Evolutionary conservation across 2,113 vertebrate genomes (phyloP), one percentile per base, ranked within the genome.

Genomic region (Marmota monax): DNA sequence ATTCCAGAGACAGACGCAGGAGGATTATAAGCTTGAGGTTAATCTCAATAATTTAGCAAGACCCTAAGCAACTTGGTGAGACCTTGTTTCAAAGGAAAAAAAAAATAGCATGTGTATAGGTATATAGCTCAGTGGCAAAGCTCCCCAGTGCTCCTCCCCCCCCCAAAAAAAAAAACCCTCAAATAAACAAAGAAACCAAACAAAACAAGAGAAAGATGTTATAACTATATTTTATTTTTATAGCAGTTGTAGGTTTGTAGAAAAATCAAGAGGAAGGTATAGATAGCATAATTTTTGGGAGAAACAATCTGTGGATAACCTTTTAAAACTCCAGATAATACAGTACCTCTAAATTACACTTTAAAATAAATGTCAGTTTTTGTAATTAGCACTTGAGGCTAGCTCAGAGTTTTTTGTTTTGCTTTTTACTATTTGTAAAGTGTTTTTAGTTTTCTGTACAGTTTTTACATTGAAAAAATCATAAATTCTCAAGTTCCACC

Each of bases 261-360:
- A 9, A 90, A 90, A 91, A 74, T 45, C 69, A 32, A 94, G 87
- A 93, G 48, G 53, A 72, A 65, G 61, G 32, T 80, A 77, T 53
- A 92, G 10, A 29, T 77, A 63, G 7, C n/a, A 37, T 32, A 17
- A 2, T 83, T 92, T 86, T 63, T 61, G 48, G 45, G 72, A 23
- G 22, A 85, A 97, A 96, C 94, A 88, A 96, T 88, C 80, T 87
- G 72, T 95, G 20, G 92, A 69, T 58, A 95, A 97, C 90, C 76
- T 90, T 96, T 76, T 2, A 69, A 80, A 94, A 91, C 61, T 65
- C 87, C 7, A 95, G 76, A 94, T 92, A 96, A 94, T 84, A 92
- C 76, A 56, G 97, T 96, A 25, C 39, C n/a, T 82, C 20, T 93
- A 34, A 65, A 37, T 77, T 74, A 84, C 20, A 45, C 17, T 70